Evolutionary conservation across 2,888 invertebrate genomes (phyloP), one percentile per base, ranked within the genome.

Genomic region (Amblyjoppa proteus): DNA sequence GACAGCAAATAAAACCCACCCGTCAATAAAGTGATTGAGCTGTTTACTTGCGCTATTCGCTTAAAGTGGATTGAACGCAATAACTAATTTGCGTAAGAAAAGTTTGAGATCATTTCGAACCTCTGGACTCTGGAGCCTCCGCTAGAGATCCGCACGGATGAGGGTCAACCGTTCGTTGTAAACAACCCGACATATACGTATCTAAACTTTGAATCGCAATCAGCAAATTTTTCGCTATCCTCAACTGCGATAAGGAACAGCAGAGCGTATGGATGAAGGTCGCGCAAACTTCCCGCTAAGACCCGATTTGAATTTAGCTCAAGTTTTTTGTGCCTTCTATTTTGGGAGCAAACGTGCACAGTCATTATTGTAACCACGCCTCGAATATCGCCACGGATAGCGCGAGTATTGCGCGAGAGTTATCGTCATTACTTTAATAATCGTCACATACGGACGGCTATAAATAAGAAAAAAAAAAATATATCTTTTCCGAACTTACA

Each of bases 101-200:
- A 11, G 31, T n/a, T 31, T 11, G 16, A 64, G 64, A 34, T 64
- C 16, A 4, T 34, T 31, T 34, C 34, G 64, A 16, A 64, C 28
- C 34, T 64, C 31, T 64, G 64, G 31, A 64, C 64, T 31, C 16
- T 64, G 64, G 64, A 64, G 31, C 34, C 31, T 61, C 61, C 11
- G 13, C 16, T 34, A 31, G 31, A 64, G 16, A 64, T 34, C 31
- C 16, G 16, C 64, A 13, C 34, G 34, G 16, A n/a, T 34, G 34
- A 6, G 13, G 7, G 20, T 20, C 1, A 64, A 34, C 34, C 2
- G 16, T 64, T 28, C 13, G 31, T 28, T 28, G 31, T 64, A 71
- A 45, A 28, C 49, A 45, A 69, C 28, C 45, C 4, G 5, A 16
- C 11, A 25, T 25, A 28, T 28, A 16, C 13, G 45, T 13, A 6